These are phyloP conservation scores for Helicoverpa zea DNA, from an alignment of 1,140 invertebrate species.

Conservation along the genomic window DNA sequence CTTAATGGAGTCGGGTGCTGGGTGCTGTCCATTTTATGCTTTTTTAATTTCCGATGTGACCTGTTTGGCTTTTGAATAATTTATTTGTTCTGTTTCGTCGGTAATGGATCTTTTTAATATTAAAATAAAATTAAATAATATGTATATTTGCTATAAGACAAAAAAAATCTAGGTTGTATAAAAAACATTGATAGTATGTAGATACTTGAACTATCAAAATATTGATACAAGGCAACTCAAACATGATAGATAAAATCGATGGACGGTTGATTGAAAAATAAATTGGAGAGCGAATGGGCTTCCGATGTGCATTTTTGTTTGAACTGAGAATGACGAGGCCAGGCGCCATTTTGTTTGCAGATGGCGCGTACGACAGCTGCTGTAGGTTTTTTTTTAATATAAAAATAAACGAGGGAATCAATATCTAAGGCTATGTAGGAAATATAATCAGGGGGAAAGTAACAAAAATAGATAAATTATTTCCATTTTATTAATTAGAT, in stretches of 20 bases:
- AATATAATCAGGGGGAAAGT: no score
- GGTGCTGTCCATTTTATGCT: conserved; percentile 10
- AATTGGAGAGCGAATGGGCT: conserved; percentile 53
- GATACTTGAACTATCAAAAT: conserved; percentile 9
- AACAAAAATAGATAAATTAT: no score
- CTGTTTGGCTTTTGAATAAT: not conserved
- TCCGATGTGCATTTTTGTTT: conserved; percentile 52
- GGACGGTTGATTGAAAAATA: conserved; percentile 61
- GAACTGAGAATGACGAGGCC: conserved; percentile 3
- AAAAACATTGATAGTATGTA: not conserved
- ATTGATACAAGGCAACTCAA: conserved; percentile 31
- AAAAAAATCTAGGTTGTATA: no score
- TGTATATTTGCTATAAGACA: no score
- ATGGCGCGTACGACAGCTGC: not conserved
- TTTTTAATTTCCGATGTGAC: conserved; percentile 21
- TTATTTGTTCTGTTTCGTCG: not conserved
- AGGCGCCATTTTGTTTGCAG: conserved; percentile 12
- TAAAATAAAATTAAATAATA: no score
- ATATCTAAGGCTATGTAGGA: no score
- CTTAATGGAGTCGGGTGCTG: not conserved
- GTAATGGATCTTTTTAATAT: no score
- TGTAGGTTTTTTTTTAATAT: no score
- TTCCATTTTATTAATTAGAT: no score
- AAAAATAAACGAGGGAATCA: no score
- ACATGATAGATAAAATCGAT: conserved; percentile 41